Conservation (phyloP, 2,888 invertebrate species). For the Lysandra coridon region DNA sequence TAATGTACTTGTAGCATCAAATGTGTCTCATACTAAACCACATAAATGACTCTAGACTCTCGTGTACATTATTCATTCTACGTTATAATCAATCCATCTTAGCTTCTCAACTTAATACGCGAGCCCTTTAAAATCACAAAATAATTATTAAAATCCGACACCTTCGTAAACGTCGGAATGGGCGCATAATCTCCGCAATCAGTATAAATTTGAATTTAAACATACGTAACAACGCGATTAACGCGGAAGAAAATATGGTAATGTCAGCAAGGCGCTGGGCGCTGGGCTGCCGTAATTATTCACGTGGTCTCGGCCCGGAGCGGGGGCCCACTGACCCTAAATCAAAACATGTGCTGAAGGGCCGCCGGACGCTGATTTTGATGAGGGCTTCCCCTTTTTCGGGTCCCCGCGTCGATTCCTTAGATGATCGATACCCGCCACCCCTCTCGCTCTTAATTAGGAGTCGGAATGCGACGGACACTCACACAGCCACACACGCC, state of each 20-base stretch:
- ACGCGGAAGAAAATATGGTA: conserved; percentile 80
- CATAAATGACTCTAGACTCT: no score
- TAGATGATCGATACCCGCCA: conserved; percentile 77
- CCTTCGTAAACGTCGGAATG: conserved; percentile 1
- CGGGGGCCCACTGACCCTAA: conserved; percentile 78
- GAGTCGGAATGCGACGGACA: conserved; percentile 92
- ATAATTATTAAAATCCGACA: conserved; percentile 17
- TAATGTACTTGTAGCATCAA: no score
- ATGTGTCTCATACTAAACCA: no score
- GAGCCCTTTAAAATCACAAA: not conserved
- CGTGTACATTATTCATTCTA: no score
- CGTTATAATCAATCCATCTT: not conserved
- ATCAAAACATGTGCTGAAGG: conserved; percentile 79
- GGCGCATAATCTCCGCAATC: conserved; percentile 8
- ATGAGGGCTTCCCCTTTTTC: conserved; percentile 78
- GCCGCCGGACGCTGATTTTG: conserved; percentile 75
- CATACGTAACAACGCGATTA: conserved; percentile 46
- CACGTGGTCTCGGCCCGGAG: conserved; percentile 77
- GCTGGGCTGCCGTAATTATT: conserved; percentile 81
- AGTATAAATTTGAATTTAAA: conserved; percentile 30
- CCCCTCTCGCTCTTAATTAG: conserved; percentile 88
- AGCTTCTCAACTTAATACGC: not conserved
- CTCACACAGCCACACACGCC: conserved; percentile 81
- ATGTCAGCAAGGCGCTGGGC: conserved; percentile 78
- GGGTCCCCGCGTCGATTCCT: conserved; percentile 80